Percentiles rank a stretch among this genome's conserved stretches.
Conservation (phyloP, 2,888 invertebrate species). For the Ormia ochracea region DNA sequence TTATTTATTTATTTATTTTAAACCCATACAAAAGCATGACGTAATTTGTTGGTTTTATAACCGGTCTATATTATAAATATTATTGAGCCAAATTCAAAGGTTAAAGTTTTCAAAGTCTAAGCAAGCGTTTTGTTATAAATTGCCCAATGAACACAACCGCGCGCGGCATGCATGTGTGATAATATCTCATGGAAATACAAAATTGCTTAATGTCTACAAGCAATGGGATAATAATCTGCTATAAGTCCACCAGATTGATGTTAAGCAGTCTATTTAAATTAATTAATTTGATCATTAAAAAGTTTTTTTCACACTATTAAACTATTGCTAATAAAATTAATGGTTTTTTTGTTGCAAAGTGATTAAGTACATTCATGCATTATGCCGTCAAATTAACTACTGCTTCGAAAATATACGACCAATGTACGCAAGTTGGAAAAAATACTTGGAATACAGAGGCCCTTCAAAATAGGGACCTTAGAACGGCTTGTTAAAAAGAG, state of each 20-base stretch:
- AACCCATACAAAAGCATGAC: constrained; percentile 40
- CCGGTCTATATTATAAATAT: constrained; percentile 27
- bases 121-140: constrained; percentile 2
- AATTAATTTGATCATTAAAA: constrained; percentile 3
- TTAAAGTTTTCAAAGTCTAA: constrained; percentile 34
- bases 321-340: background rate
- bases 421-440: too few species aligned
- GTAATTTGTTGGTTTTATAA: constrained; percentile 60
- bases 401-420: too few species aligned
- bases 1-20: constrained; percentile 15
- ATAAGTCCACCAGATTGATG: constrained; percentile 25
- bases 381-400: too few species aligned
- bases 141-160: background rate
- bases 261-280: constrained; percentile 18
- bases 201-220: background rate
- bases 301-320: background rate
- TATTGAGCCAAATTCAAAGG: constrained; percentile 37
- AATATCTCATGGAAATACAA: background rate
- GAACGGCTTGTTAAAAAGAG: too few species aligned
- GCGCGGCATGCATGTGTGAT: background rate
- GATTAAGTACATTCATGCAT: too few species aligned
- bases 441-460: too few species aligned
- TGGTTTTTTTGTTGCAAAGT: too few species aligned
- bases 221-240: constrained; percentile 2
- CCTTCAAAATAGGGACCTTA: too few species aligned